A percentile compares a stretch with the other conserved stretches of the same genome.
Conservation (phyloP, 2,113 vertebrate genomes). For the Oncorhynchus gorbuscha region DNA sequence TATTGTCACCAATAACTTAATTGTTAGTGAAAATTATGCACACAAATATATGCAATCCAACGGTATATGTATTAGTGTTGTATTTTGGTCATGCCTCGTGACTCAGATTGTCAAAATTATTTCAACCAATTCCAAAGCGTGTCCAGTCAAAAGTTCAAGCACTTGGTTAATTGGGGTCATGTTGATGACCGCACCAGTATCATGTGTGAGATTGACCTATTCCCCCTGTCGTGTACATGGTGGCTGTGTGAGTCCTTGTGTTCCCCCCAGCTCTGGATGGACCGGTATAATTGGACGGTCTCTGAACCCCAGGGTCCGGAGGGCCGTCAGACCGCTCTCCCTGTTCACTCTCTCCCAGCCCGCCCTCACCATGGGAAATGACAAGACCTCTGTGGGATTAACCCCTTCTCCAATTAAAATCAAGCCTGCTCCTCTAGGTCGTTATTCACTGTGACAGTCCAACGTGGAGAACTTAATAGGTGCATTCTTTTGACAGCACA, state of each 20-base stretch:
- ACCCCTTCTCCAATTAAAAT: slow-evolving; percentile 54
- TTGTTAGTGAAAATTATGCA: too few species aligned
- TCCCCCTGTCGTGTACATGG: background rate
- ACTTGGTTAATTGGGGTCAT: background rate
- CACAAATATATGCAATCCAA: too few species aligned
- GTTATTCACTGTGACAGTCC: slow-evolving; percentile 43
- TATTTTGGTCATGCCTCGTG: background rate
- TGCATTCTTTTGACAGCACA: slow-evolving; percentile 29
- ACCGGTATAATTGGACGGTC: slow-evolving; percentile 33
- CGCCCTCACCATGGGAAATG: slow-evolving; percentile 11
- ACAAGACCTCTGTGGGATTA: slow-evolving; percentile 18
- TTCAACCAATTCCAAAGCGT: background rate
- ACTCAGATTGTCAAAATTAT: background rate
- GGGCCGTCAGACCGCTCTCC: slow-evolving; percentile 3
- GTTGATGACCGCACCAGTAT: background rate
- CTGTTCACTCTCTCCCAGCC: background rate
- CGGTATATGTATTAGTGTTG: too few species aligned
- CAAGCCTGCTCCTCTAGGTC: slow-evolving; percentile 21
- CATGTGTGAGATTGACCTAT: background rate
- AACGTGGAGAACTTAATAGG: slow-evolving; percentile 42
- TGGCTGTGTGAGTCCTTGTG: slow-evolving; percentile 4
- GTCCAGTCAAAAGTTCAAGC: background rate
- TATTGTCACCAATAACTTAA: too few species aligned
- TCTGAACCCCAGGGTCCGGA: background rate
- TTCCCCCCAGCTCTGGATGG: slow-evolving; percentile 16